These are phyloP conservation scores for Oncorhynchus kisutch DNA, from an alignment of 2,113 vertebrate genomes.

Conservation along the genomic window DNA sequence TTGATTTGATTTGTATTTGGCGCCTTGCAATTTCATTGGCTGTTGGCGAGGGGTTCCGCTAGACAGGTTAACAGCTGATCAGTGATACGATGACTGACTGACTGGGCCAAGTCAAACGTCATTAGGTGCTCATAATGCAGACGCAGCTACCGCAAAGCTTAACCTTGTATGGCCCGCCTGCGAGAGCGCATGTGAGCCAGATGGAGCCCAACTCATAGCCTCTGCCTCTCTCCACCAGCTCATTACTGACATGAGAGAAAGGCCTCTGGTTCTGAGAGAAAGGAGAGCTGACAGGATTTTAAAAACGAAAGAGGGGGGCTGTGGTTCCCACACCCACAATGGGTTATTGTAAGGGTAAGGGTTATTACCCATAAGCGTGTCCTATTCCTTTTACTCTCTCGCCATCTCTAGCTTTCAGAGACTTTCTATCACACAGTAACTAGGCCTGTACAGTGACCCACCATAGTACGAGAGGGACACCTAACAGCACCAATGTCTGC, in stretches of 20 bases:
- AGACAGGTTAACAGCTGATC: neutral
- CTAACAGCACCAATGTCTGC: slow-evolving; percentile 17
- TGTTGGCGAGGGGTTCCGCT: no score
- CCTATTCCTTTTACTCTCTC: neutral
- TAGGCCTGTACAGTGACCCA: no score
- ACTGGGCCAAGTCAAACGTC: slow-evolving; percentile 67
- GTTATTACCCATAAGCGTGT: slow-evolving; percentile 26
- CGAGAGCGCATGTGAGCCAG: slow-evolving; percentile 49
- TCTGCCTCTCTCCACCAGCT: slow-evolving; percentile 57
- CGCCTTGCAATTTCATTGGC: no score
- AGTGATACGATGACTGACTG: neutral
- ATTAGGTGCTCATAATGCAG: slow-evolving; percentile 65
- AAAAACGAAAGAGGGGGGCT: neutral
- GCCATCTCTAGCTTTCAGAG: slow-evolving; percentile 15
- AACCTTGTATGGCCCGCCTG: slow-evolving; percentile 68
- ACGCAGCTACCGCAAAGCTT: slow-evolving; percentile 28
- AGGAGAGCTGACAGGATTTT: slow-evolving; percentile 19
- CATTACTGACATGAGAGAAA: slow-evolving; percentile 67
- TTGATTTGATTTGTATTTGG: no score
- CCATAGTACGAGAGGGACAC: slow-evolving; percentile 36
- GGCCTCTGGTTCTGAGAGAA: slow-evolving; percentile 55
- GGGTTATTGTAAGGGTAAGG: no score
- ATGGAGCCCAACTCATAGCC: slow-evolving; percentile 69
- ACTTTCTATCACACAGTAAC: no score
- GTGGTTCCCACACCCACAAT: slow-evolving; percentile 58